Conservation (phyloP, 2,113 vertebrate genomes). For the Mandrillus leucophaeus region DNA sequence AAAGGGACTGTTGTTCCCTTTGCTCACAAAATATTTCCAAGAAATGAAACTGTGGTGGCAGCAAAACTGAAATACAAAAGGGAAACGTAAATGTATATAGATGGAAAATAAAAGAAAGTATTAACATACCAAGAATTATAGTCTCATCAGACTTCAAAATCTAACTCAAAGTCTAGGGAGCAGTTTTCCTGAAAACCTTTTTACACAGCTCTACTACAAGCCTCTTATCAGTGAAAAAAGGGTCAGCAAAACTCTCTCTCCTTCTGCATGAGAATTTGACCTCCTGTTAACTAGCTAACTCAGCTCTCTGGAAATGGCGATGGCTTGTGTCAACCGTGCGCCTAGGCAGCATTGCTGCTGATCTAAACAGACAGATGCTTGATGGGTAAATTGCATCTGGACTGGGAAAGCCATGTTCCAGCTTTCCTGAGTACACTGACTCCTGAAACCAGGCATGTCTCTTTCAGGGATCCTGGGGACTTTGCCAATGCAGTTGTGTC, state of each 20-base stretch:
- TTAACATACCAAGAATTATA: not conserved
- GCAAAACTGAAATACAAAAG: not conserved
- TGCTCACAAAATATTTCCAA: slow-evolving; percentile 16
- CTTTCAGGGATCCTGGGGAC: not conserved
- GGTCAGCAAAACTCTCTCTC: not conserved
- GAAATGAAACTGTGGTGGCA: not conserved
- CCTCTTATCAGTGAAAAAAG: not conserved
- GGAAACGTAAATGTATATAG: not conserved
- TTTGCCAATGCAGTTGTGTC: not conserved
- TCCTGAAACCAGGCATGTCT: not conserved
- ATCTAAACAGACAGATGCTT: not conserved
- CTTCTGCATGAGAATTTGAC: not conserved
- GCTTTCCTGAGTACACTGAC: not conserved
- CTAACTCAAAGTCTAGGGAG: not conserved
- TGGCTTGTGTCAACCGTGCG: accelerated
- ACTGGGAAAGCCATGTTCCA: not conserved
- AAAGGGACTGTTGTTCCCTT: not conserved
- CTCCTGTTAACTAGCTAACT: not conserved
- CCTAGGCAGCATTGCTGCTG: not conserved
- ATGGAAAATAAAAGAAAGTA: not conserved
- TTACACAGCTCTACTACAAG: not conserved
- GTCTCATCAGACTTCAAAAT: not conserved
- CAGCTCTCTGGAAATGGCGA: not conserved
- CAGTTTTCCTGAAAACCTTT: not conserved
- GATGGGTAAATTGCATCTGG: not conserved